phyloP scores from a whole-genome alignment of 2,888 invertebrate species.

The Busseola fusca region DNA sequence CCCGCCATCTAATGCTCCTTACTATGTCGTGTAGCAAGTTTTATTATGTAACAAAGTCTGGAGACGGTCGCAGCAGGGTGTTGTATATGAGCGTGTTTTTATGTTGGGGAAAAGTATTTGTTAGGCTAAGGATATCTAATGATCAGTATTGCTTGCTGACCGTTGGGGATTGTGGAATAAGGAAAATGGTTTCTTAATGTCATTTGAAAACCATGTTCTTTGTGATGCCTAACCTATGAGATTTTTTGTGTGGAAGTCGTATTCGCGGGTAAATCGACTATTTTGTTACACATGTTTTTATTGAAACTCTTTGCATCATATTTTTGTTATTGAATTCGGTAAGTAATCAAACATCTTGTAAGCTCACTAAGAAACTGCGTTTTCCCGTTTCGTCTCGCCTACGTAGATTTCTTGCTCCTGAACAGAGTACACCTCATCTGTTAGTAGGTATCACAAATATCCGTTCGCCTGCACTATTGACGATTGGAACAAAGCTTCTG shows the following conservation, averaged over 20 bases:
- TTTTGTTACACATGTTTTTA: not conserved
- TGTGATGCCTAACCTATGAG: not conserved
- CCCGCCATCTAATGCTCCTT: conserved; percentile 32
- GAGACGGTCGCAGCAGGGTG: conserved; percentile 4
- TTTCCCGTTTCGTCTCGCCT: not conserved
- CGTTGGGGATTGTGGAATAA: conserved; percentile 3
- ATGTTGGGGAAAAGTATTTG: not conserved
- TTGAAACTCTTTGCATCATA: not conserved
- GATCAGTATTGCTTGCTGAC: conserved; percentile 16
- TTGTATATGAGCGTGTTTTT: conserved; percentile 10
- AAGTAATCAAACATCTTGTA: not conserved
- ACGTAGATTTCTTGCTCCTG: not conserved
- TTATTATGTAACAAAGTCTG: conserved; percentile 22
- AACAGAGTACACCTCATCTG: not conserved
- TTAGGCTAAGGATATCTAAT: conserved; percentile 1
- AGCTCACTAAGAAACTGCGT: not conserved
- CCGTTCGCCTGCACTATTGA: not conserved
- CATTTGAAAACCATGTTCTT: not conserved
- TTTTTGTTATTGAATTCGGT: not conserved
- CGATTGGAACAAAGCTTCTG: no score
- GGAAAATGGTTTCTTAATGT: conserved; percentile 14
- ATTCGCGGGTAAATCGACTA: not conserved
- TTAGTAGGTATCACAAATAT: not conserved
- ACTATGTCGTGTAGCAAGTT: conserved; percentile 10
- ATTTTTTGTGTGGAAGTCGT: not conserved